phyloP scores from a whole-genome alignment of 1,140 invertebrate genomes.

The Drosophila bipectinata region DNA sequence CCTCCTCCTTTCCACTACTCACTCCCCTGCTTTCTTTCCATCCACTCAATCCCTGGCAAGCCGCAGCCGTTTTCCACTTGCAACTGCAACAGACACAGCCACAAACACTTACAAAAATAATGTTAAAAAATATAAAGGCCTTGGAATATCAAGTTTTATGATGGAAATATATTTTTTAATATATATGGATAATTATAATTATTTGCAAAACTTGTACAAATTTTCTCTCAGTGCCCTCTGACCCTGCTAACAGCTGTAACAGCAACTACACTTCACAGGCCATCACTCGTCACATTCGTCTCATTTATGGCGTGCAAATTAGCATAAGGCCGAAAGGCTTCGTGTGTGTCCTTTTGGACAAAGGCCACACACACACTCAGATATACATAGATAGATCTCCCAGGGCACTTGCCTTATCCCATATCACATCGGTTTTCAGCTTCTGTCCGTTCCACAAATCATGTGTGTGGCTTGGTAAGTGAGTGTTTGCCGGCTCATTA shows the following conservation, averaged over 20 bases:
- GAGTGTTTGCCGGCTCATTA: conserved; percentile 67
- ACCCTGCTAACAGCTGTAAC: conserved; percentile 11
- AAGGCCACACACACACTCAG: conserved; percentile 6
- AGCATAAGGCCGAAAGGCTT: conserved; percentile 68
- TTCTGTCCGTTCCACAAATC: conserved; percentile 25
- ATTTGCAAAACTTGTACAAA: no score
- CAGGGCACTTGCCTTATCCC: conserved; percentile 4
- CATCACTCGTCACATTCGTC: conserved; percentile 76
- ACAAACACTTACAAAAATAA: no score
- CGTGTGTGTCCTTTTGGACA: conserved; percentile 70
- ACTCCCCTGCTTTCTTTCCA: background rate
- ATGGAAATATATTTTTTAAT: background rate
- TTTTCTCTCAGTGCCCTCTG: background rate
- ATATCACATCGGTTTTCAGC: conserved; percentile 38
- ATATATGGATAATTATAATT: no score
- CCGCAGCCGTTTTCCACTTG: conserved; percentile 39
- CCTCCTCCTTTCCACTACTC: background rate
- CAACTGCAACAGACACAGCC: conserved; percentile 2
- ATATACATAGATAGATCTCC: no score
- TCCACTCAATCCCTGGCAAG: conserved; percentile 17
- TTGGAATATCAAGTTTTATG: no score
- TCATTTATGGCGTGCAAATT: conserved; percentile 82
- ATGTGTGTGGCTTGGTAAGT: conserved; percentile 18
- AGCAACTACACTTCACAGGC: conserved; percentile 36
- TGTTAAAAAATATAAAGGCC: no score